phyloP scores from a whole-genome alignment of 2,113 vertebrate species.

The Monopterus albus region DNA sequence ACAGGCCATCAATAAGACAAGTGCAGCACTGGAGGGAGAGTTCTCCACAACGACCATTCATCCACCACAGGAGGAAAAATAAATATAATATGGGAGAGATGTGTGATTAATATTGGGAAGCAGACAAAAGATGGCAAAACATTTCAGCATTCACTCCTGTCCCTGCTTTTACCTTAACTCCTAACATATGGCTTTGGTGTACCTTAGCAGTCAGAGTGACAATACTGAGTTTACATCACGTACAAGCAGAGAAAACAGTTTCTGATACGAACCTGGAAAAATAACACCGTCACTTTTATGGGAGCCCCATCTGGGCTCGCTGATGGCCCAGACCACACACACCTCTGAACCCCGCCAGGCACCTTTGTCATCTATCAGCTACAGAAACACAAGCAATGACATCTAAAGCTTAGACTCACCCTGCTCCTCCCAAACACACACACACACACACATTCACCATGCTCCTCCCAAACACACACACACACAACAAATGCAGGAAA shows the following conservation, averaged over 20 bases:
- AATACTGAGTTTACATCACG: conserved; percentile 60
- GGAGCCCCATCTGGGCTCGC: conserved; percentile 9
- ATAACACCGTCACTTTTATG: conserved; percentile 22
- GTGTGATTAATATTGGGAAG: conserved; percentile 33
- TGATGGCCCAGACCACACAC: conserved; percentile 2
- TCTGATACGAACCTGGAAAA: conserved; percentile 30
- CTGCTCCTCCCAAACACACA: no score
- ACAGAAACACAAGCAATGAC: conserved; percentile 16
- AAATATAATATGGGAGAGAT: conserved; percentile 23
- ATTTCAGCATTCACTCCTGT: conserved; percentile 29
- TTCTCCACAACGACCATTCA: conserved; percentile 33
- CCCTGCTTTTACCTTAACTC: conserved; percentile 54
- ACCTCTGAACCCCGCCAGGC: neutral
- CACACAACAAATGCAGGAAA: conserved; percentile 31
- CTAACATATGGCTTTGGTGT: conserved; percentile 74
- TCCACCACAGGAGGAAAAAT: neutral
- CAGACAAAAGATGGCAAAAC: conserved; percentile 36
- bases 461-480: conserved; percentile 10
- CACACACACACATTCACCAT: neutral
- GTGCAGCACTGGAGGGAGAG: conserved; percentile 51
- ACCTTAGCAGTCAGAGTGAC: conserved; percentile 54
- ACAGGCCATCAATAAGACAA: conserved; percentile 51
- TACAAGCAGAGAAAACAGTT: conserved; percentile 46
- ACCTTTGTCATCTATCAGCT: conserved; percentile 19
- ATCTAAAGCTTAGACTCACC: conserved; percentile 1